These are phyloP conservation scores for Zoanthus sociatus DNA, from an alignment of 92 coral and sea anemone genomes.

Conservation along the genomic window DNA sequence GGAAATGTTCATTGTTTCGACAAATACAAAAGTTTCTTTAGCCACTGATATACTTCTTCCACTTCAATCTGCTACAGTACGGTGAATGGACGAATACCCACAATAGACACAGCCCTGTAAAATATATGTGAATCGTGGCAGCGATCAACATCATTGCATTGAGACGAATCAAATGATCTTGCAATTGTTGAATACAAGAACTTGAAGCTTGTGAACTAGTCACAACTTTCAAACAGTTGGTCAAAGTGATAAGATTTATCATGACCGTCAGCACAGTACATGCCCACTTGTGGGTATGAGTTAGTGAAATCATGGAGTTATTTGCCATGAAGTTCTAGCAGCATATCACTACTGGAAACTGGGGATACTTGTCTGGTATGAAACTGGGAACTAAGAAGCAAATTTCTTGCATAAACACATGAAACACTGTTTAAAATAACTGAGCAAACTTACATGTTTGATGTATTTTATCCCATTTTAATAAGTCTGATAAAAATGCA, in stretches of 20 bases:
- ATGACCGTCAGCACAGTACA: conserved; percentile 5
- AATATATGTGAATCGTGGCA: conserved; percentile 46
- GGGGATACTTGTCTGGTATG: background rate
- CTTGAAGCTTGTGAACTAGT: conserved; percentile 17
- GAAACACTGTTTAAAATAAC: background rate
- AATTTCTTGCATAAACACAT: conserved; percentile 10
- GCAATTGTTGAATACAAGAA: conserved; percentile 35
- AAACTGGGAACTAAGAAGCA: background rate
- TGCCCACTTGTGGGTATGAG: conserved; percentile 26
- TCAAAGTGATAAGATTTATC: conserved; percentile 13
- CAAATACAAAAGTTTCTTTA: background rate
- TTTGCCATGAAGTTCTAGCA: conserved; percentile 12
- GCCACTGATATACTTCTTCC: conserved; percentile 48
- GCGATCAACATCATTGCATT: conserved; percentile 41
- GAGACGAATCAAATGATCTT: conserved; percentile 46
- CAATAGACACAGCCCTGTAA: conserved; percentile 36
- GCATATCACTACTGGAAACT: conserved; percentile 4
- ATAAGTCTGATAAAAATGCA: too few relatives aligned
- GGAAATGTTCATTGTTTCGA: too few relatives aligned
- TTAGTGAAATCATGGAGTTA: conserved; percentile 17
- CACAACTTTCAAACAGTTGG: conserved; percentile 20
- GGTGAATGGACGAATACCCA: conserved; percentile 36
- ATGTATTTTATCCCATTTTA: too few relatives aligned
- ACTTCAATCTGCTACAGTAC: conserved; percentile 36
- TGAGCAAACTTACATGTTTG: too few relatives aligned